Percentiles rank a stretch among this genome's conserved stretches.
Conservation (phyloP, 1,140 invertebrate species). For the Macrosteles quadrilineatus region DNA sequence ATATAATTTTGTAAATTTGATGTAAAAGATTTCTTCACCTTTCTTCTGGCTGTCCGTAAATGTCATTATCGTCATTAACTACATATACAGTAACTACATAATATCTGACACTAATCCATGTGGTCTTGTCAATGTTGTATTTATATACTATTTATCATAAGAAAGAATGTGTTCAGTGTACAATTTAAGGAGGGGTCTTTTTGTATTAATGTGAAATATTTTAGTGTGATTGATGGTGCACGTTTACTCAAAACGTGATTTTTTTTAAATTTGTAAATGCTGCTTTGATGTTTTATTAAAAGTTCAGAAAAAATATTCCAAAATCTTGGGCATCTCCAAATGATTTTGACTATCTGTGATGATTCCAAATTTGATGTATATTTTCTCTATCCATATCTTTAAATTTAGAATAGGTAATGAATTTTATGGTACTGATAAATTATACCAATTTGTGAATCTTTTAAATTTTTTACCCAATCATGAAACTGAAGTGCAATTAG, state of each 20-base stretch:
- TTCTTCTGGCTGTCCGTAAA: slow-evolving; percentile 3
- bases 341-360: slow-evolving; percentile 43
- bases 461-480: slow-evolving; percentile 30
- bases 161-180: slow-evolving; percentile 16
- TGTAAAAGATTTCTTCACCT: not conserved
- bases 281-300: slow-evolving; percentile 20
- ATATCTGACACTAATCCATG: slow-evolving; percentile 5
- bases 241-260: not conserved
- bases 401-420: slow-evolving; percentile 30
- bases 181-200: not conserved
- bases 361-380: slow-evolving; percentile 44
- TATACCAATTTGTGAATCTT: slow-evolving; percentile 27
- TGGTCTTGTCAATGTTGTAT: slow-evolving; percentile 17
- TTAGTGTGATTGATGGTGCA: not conserved
- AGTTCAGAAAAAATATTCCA: not conserved
- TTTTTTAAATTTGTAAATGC: slow-evolving; percentile 21
- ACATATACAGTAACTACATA: not conserved
- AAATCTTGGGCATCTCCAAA: slow-evolving; percentile 40
- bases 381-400: slow-evolving; percentile 42
- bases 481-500: slow-evolving; percentile 31
- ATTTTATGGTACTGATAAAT: slow-evolving; percentile 29
- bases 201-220: not conserved
- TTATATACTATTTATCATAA: not conserved
- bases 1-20: not conserved
- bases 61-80: slow-evolving; percentile 10